Evolutionary conservation across 2,113 vertebrate genomes (phyloP), one percentile per base, ranked within the genome.

Genomic region (Solea senegalensis): DNA sequence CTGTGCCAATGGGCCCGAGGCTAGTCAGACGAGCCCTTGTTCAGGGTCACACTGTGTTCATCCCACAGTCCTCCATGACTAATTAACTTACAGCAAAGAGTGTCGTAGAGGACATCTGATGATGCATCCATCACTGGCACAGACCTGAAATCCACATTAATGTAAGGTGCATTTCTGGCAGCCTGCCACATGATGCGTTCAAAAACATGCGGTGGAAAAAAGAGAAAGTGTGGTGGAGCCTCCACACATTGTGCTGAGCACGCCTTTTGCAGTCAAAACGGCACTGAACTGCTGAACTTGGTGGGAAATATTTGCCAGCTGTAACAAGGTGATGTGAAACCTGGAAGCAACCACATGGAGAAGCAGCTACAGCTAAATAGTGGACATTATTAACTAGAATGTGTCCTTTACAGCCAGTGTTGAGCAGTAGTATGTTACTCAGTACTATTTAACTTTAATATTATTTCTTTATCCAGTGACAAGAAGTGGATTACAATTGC

Each of bases 1-100:
- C 90, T 58, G 80, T 84, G 86, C 87, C 82, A 88, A 72, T 86
- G 84, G 85, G 86, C 90, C 91, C 16, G 79, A 80, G 87, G 88
- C 90, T 81, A 89, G 88, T 91, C 90, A 90, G 89, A 91, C 88
- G 69, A 84, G 79, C 86, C 83, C 88, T 88, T 90, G 90, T 90
- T 91, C 86, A 85, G 91, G 88, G 91, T 91, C 86, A 89, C 85
- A 65, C 88, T 73, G 84, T 91, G 89, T 88, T 89, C 90, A 84
- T 89, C 86, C 81, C 68, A 78, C 87, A 82, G 81, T 86, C 89
- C 88, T 90, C 86, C 82, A 83, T 90, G 90, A 90, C 90, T 90
- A 92, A 92, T 91, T 88, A 90, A 89, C 88, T 90, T 86, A 88
- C 79, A 90, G 83, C 78, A 55, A 58, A 81, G 85, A 88, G 76